Percentiles rank a stretch among this genome's conserved stretches.
These are phyloP conservation scores for Eilema griseolum DNA, from an alignment of 2,888 invertebrate genomes.

Conservation along the genomic window DNA sequence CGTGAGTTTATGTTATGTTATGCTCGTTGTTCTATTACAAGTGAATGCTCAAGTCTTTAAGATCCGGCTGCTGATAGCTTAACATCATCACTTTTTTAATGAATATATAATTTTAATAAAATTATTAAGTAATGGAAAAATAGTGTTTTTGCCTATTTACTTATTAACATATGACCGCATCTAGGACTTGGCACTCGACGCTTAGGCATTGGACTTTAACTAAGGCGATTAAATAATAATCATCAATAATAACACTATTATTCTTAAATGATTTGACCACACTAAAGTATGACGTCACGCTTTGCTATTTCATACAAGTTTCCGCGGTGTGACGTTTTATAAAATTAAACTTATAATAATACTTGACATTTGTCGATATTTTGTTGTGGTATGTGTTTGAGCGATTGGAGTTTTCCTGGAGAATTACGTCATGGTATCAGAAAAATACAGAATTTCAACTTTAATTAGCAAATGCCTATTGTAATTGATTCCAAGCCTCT, in stretches of 20 bases:
- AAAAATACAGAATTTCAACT: too few relatives aligned
- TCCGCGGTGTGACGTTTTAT: neutral
- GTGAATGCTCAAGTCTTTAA: too few relatives aligned
- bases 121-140: neutral
- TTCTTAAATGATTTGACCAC: slow-evolving; percentile 1
- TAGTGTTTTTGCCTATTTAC: neutral
- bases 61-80: neutral
- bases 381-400: too few relatives aligned
- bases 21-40: too few relatives aligned
- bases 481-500: too few relatives aligned
- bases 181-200: neutral
- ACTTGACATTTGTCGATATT: neutral
- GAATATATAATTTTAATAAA: neutral
- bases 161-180: neutral
- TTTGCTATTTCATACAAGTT: neutral
- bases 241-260: neutral
- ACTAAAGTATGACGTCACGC: neutral
- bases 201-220: neutral
- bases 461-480: too few relatives aligned
- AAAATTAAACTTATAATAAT: neutral
- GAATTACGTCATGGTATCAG: too few relatives aligned
- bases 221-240: neutral
- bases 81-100: neutral
- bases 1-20: too few relatives aligned
- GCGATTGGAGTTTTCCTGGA: too few relatives aligned